Base-by-base conservation (phyloP, 2,113 vertebrate genomes). In the Illadopsis cleaveri region DNA sequence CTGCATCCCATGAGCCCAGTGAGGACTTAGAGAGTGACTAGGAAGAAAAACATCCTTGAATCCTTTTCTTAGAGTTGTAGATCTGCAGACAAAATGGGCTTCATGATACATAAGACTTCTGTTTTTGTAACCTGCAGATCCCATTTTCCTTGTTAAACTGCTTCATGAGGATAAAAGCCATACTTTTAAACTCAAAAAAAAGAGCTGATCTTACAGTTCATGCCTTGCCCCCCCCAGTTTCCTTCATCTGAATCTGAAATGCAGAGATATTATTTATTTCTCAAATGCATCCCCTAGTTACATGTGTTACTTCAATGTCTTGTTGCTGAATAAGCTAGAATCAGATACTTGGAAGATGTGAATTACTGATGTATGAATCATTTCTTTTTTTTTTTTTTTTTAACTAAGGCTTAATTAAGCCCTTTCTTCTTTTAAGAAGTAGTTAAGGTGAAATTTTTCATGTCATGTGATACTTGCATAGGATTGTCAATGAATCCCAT, bases 101-200 rank as follows among this genome's bases (percentile, higher is more conserved):
- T 54, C 4, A 2, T 23, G 12, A 21, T 69, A 13, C 0, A 0
- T 33, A 9, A 27, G 31, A 35, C 12, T 82, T 62, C 4, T 16
- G n/a, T 11, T 48, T 79, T 86, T 58, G 22, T 82, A 58, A 40
- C 24, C 17, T 54, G 28, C 25, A 54, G 28, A 58, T 71, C 4
- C 24, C 2, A 21, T 66, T 72, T 89, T 23, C 11, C 8, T 40
- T 53, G 16, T 33, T 61, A 23, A 38, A 53, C 31, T 83, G 11
- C 58, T 77, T 69, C 23, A 3, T 54, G 30, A 65, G 24, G 27
- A 47, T 56, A 56, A 33, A 93, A 25, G 5, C 60, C 30, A 33
- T 47, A 10, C 48, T 80, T 80, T 16, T 20, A 35, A 77, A 69
- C 12, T 25, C 11, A 38, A 89, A 58, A 60, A 60, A 44, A 61